Evolutionary conservation across 2,797 vertebrate species (phyloP).

Genomic region (Lates japonicus): DNA sequence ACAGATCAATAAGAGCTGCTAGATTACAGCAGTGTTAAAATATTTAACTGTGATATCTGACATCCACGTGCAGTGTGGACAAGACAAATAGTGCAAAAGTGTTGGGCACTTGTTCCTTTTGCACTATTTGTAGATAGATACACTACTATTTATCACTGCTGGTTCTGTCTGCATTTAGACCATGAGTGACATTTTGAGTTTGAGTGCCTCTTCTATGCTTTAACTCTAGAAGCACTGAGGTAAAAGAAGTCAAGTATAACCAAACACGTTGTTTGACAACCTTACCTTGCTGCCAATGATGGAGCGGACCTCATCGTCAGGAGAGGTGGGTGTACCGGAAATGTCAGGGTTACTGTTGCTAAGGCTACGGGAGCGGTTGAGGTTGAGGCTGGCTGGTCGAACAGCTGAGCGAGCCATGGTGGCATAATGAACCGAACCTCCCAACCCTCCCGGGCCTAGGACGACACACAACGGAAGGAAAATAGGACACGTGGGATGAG

Average conservation of each 20-base stretch:
- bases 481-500: conserved; percentile 10
- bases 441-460: conserved; percentile 89
- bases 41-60: conserved; percentile 44
- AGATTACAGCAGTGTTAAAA: conserved; percentile 26
- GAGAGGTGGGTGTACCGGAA: conserved; percentile 96
- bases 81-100: conserved; percentile 18
- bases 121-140: not conserved
- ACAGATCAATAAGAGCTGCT: conserved; percentile 34
- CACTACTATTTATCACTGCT: not conserved
- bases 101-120: not conserved
- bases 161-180: conserved; percentile 8
- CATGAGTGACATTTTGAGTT: not conserved
- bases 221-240: not conserved
- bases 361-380: conserved; percentile 97
- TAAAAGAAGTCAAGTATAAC: not conserved
- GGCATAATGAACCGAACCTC: conserved; percentile 97
- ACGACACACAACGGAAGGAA: conserved; percentile 36
- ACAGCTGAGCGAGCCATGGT: conserved; percentile 98
- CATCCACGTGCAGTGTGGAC: conserved; percentile 3
- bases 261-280: not conserved
- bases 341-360: conserved; percentile 99
- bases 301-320: conserved; percentile 96
- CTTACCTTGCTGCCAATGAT: conserved; percentile 98
- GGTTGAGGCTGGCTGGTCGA: conserved; percentile 96
- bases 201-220: not conserved